Base-by-base conservation (phyloP, 2,888 invertebrate genomes). In the Opisthograptis luteolata region DNA sequence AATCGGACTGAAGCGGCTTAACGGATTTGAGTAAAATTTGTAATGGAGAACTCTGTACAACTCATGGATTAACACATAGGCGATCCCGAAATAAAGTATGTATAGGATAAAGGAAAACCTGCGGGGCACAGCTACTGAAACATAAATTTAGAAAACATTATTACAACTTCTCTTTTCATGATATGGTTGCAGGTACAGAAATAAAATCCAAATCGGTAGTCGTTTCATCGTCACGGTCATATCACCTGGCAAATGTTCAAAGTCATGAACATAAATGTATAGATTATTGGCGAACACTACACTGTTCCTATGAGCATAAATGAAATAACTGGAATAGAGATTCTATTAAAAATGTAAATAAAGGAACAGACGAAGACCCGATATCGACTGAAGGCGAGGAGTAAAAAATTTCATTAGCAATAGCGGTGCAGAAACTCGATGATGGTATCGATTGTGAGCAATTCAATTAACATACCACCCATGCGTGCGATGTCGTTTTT, bases 401-500 rank as follows among this genome's bases (percentile, higher is more conserved):
- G 62, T 48, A 74, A 76, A 79, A 77, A 76, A 68, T 48, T 7
- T 60, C 56, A 64, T 66, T 64, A 60, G 68, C 64, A 64, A 60
- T 50, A 55, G 50, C 62, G 66, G 55, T 66, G 66, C 67, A 67
- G 55, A 63, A 73, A 70, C 68, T 65, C 48, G 57, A 49, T 66
- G 72, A 74, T 70, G 67, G 69, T 60, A 71, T 68, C 73, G 68
- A 75, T 71, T 73, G 71, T 70, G 58, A 75, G 69, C 71, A 60
- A 81, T 84, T 80, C 73, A 80, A 84, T 84, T 82, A 84, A 81
- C 74, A 77, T 80, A 70, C 76, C 73, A 64, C 71, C 73, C 70
- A 75, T 75, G 64, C 70, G 81, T 74, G 80, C 85, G 83, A 83
- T 81, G 81, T 73, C 47, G 68, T 70, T 78, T 83, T 86, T 79